Evolutionary conservation across 2,113 vertebrate genomes (phyloP).

Genomic region (Odocoileus hemionus): DNA sequence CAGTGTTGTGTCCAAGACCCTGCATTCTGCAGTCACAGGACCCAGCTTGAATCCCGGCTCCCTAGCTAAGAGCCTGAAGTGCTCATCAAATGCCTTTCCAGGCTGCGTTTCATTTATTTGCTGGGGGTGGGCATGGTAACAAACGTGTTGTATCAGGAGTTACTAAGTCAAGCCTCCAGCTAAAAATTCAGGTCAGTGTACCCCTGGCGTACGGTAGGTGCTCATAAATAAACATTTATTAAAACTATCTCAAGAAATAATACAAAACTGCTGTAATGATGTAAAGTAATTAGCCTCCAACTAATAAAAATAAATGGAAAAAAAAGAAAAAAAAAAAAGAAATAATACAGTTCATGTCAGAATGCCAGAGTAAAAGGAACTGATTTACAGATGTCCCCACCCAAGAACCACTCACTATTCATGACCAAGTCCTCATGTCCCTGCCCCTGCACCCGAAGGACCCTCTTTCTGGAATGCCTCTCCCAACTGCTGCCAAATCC

Average conservation of each 20-base stretch:
- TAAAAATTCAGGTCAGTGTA: neutral
- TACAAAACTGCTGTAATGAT: too few species aligned
- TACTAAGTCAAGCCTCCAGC: neutral
- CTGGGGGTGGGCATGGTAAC: neutral
- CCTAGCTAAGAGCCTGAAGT: neutral
- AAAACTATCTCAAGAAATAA: neutral
- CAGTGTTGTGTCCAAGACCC: neutral
- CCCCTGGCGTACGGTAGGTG: neutral
- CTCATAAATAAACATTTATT: neutral
- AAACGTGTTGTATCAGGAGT: neutral
- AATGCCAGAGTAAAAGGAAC: neutral
- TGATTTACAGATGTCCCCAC: neutral
- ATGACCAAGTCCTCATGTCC: neutral
- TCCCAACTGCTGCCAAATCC: neutral
- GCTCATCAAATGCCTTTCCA: neutral
- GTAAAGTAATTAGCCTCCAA: too few species aligned
- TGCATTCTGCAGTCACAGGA: rapidly evolving
- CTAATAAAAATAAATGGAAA: too few species aligned
- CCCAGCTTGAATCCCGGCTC: neutral
- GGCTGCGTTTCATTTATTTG: neutral
- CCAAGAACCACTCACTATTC: neutral
- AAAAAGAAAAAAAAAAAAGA: too few species aligned
- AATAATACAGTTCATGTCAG: neutral
- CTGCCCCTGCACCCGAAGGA: neutral
- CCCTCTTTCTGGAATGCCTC: neutral